phyloP scores from a whole-genome alignment of 1,140 invertebrate genomes.

The Drosophila hydei region DNA sequence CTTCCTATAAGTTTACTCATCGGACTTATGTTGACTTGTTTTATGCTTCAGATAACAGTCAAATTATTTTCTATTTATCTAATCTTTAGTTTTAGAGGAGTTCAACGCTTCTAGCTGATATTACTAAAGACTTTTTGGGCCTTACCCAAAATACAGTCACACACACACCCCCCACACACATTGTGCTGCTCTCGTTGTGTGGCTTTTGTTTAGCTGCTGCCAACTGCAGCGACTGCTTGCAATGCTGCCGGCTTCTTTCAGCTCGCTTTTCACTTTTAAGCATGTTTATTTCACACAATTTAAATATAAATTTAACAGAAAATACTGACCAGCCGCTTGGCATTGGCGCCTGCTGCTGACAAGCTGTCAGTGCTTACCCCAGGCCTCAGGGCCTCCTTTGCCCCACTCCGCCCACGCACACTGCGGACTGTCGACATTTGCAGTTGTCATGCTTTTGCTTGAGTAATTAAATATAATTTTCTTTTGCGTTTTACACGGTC shows the following conservation, averaged over 20 bases:
- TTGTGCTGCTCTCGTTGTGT: not conserved
- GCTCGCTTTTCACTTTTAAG: not conserved
- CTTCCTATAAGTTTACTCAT: no score
- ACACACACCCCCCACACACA: not conserved
- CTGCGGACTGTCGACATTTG: slow-evolving; percentile 56
- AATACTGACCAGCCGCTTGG: slow-evolving; percentile 59
- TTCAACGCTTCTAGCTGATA: slow-evolving; percentile 4
- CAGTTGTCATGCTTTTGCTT: slow-evolving; percentile 78
- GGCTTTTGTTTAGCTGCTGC: slow-evolving; percentile 67
- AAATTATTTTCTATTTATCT: not conserved
- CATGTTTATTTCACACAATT: slow-evolving; percentile 57
- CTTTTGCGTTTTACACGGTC: slow-evolving; percentile 68
- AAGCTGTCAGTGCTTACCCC: slow-evolving; percentile 64
- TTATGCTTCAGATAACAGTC: not conserved
- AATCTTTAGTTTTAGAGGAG: not conserved
- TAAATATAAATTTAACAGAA: slow-evolving; percentile 66
- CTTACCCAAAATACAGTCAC: not conserved
- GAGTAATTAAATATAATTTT: slow-evolving; percentile 80
- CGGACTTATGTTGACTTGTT: not conserved
- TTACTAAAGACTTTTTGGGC: not conserved
- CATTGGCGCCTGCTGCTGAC: slow-evolving; percentile 71
- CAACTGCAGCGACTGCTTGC: slow-evolving; percentile 54
- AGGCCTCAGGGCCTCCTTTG: not conserved
- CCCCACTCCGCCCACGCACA: not conserved
- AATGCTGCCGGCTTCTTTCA: not conserved